Evolutionary conservation across 2,113 vertebrate genomes (phyloP), one percentile per base, ranked within the genome.

Genomic region (Hiodon tergisus): DNA sequence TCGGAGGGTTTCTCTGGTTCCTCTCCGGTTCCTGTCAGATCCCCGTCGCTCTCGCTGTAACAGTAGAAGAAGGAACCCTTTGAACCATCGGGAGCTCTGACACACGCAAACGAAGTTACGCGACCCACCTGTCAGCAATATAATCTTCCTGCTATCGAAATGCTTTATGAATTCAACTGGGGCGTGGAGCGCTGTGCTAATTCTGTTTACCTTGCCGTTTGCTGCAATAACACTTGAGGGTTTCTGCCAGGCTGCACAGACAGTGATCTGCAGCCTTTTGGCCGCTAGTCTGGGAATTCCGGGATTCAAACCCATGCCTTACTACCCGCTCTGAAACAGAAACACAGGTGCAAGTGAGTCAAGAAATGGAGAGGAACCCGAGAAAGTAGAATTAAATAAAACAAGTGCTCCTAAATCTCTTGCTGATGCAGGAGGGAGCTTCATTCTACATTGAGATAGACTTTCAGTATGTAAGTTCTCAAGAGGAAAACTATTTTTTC

Each of bases 341-440:
- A 83, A 83, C 82, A 84, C 77, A 73, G 78, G 79, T 83, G 85
- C 87, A 85, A 84, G 86, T 88, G 85, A 87, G 84, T 87, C 84
- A 85, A 85, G 84, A 82, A 89, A 86, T 17, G 46, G 74, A 17
- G 16, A 69, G 86, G 73, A 89, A 89, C 86, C 78, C 85, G 88
- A 90, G 87, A 87, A 88, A 87, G 86, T 85, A 80, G 84, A 89
- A 87, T 87, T 85, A 81, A 86, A 81, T 85, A 81, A 83, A 85
- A 82, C 80, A 80, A 83, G 83, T 73, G 80, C 83, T 88, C 86
- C 78, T 72, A 84, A 89, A 84, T 83, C 78, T 57, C 46, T 51
- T 81, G 85, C 59, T 52, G 70, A 71, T 84, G 77, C 63, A 48
- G 67, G 78, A 77, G 74, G 72, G 76, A 50, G 6, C 11, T 0